Conservation (phyloP, 2,888 invertebrate species). For the Dryadula phaetusa region DNA sequence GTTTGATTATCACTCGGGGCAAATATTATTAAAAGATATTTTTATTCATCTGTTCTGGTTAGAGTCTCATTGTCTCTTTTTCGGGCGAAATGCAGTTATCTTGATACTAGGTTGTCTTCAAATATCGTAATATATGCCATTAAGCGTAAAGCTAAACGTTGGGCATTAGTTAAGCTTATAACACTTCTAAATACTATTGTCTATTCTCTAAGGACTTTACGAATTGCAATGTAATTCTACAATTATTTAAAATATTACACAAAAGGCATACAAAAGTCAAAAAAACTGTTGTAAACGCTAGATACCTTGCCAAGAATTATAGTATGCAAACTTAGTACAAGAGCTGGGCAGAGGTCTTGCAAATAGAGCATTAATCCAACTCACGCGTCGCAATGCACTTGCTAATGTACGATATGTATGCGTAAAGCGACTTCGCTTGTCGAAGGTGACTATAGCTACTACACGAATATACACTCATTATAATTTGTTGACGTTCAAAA, state of each 20-base stretch:
- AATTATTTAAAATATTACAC: background rate
- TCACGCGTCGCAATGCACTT: slow-evolving; percentile 70
- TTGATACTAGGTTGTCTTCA: no score
- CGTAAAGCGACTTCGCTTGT: slow-evolving; percentile 51
- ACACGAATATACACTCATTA: background rate
- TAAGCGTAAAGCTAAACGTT: no score
- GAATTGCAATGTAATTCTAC: background rate
- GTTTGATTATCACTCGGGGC: no score
- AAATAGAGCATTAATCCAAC: slow-evolving; percentile 63
- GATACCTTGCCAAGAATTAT: slow-evolving; percentile 49
- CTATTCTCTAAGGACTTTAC: background rate
- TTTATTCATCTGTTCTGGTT: no score
- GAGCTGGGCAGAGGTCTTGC: slow-evolving; percentile 49
- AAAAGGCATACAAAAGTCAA: slow-evolving; percentile 3
- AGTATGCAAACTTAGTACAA: slow-evolving; percentile 28
- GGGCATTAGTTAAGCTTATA: no score
- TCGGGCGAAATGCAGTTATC: no score
- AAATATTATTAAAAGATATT: no score
- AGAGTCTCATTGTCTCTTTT: no score
- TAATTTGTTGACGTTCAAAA: background rate
- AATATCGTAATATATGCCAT: no score
- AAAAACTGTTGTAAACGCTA: slow-evolving; percentile 9
- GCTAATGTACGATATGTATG: slow-evolving; percentile 70
- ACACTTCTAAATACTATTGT: background rate
- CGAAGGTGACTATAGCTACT: slow-evolving; percentile 47